Evolutionary conservation across 2,113 vertebrate species (phyloP).

Genomic region (Lophotis ruficrista): DNA sequence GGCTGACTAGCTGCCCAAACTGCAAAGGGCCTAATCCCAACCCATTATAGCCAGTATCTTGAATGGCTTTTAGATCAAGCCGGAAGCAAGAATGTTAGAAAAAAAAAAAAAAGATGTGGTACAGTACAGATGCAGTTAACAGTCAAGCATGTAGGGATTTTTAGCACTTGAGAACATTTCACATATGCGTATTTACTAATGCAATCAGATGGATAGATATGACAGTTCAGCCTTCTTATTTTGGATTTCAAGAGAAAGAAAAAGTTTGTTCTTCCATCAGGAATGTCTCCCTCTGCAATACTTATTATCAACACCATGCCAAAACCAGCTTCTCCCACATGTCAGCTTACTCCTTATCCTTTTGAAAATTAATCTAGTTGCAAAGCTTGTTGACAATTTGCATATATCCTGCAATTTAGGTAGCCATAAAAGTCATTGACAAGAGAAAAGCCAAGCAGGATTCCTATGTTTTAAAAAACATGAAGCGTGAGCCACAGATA

Average conservation of each 20-base stretch:
- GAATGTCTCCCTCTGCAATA: neutral
- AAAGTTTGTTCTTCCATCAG: neutral
- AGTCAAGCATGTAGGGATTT: neutral
- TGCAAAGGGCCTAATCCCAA: neutral
- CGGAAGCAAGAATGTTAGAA: neutral
- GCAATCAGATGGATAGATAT: neutral
- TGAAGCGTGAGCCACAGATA: slow-evolving; percentile 82
- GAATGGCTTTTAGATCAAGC: neutral
- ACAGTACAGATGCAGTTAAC: neutral
- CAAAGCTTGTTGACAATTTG: neutral
- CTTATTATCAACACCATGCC: neutral
- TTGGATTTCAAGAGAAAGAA: neutral
- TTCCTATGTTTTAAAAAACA: slow-evolving; percentile 83
- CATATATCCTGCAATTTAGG: slow-evolving; percentile 58
- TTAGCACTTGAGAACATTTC: neutral
- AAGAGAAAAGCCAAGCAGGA: slow-evolving; percentile 87
- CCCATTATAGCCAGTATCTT: neutral
- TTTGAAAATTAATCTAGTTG: neutral
- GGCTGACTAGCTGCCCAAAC: neutral
- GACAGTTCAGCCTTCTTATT: neutral
- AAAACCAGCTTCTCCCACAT: neutral
- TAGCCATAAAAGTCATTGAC: slow-evolving; percentile 87
- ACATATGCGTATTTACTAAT: neutral
- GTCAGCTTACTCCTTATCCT: neutral
- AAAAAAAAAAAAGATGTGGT: neutral